Evolutionary conservation across 2,888 invertebrate species (phyloP).

Genomic region (Trissonchulus sp.): DNA sequence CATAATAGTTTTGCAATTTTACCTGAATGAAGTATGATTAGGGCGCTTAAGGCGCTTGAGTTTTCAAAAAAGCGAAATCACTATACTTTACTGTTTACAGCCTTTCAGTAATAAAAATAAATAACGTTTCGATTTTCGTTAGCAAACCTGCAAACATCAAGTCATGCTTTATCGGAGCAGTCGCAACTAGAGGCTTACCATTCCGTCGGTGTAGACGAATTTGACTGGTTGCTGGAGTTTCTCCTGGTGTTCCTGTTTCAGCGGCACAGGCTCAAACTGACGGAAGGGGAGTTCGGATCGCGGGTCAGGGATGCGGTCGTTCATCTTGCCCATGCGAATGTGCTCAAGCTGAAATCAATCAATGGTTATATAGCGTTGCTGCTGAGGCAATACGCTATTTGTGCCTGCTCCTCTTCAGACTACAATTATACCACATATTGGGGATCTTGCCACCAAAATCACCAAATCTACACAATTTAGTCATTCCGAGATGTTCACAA

Average conservation of each 20-base stretch:
- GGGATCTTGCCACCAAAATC: constrained; percentile 7
- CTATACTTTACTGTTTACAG: no score
- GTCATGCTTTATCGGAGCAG: no score
- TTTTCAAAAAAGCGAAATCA: no score
- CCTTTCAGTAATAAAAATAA: no score
- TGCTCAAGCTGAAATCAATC: constrained; percentile 15
- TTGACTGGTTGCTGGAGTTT: constrained; percentile 41
- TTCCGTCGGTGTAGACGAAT: constrained; percentile 42
- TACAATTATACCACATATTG: constrained; percentile 2
- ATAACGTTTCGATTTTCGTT: no score
- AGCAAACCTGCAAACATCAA: no score
- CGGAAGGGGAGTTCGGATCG: constrained; percentile 28
- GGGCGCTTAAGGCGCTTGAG: background rate
- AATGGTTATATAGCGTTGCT: no score
- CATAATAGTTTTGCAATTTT: background rate
- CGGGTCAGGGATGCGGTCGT: constrained; percentile 26
- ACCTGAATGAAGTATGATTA: background rate
- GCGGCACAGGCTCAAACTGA: constrained; percentile 38
- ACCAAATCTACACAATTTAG: no score
- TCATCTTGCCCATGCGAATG: constrained; percentile 32
- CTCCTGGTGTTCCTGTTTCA: constrained; percentile 37
- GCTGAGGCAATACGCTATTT: no score
- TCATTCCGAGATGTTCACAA: no score
- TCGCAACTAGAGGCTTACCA: no score
- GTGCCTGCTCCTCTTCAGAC: no score